Conservation (phyloP, 2,888 invertebrate genomes). For the Pandemis cinnamomeana region DNA sequence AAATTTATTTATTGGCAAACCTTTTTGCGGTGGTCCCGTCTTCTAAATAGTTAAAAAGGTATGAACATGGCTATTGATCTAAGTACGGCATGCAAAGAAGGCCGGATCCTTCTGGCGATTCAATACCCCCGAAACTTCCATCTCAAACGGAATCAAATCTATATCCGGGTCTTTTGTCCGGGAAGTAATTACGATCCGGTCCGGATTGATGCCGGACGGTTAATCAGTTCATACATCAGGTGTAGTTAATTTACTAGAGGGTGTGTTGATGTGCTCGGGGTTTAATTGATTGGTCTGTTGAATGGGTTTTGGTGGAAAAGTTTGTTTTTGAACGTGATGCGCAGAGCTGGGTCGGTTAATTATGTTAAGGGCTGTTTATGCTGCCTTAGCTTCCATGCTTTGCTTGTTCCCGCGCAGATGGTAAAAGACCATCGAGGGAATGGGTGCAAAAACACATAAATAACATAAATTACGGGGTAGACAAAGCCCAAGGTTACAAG, state of each 20-base stretch:
- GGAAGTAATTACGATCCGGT: conserved; percentile 28
- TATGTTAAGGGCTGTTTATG: too few species aligned
- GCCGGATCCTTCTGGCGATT: background rate
- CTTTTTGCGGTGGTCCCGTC: too few species aligned
- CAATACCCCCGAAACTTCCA: background rate
- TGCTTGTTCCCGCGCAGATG: too few species aligned
- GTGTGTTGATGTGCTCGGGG: conserved; percentile 15
- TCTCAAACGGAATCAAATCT: conserved; percentile 10
- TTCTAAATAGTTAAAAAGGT: too few species aligned
- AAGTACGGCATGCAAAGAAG: background rate
- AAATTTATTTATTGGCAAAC: too few species aligned
- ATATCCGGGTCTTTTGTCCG: conserved; percentile 25
- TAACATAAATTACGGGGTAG: too few species aligned
- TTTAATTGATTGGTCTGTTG: conserved; percentile 19
- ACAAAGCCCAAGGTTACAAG: too few species aligned
- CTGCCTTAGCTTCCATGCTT: too few species aligned
- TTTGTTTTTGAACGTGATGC: background rate
- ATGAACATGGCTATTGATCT: too few species aligned
- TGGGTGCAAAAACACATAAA: too few species aligned
- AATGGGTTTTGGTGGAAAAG: background rate
- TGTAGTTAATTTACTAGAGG: background rate
- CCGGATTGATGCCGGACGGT: conserved; percentile 23
- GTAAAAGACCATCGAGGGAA: too few species aligned
- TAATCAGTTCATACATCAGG: conserved; percentile 22
- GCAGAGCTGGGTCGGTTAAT: too few species aligned